Base-by-base conservation (phyloP, 2,888 invertebrate species). In the Brachyptera risi region DNA sequence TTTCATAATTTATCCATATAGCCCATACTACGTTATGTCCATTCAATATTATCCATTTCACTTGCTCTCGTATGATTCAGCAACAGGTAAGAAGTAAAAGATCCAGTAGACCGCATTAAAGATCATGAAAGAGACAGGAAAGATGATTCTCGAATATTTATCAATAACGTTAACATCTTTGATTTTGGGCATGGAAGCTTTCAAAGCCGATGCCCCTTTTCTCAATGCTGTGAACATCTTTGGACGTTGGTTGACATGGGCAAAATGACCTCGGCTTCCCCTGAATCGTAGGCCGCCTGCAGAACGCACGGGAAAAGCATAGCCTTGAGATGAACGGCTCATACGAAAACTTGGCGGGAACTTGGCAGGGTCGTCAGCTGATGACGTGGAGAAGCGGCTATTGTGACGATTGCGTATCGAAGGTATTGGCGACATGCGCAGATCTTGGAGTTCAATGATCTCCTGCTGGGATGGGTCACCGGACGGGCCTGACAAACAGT, bases 121-220 rank as follows among this genome's bases (percentile, higher is more conserved):
- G 68, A 96, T 79, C 71, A 96, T 84, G 76, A 98, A 98, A 69
- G 96, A 89, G 65, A 97, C 88, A 0, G 98, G 98, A 75, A 98
- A 98, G 66, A 96, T 83, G 71, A 98, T 87, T 68, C 98, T 83
- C 35, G 96, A 96, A 76, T 96, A 96, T 71, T 96, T 96, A 78
- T 98, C 98, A 72, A 98, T 97, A 68, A 96, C 87, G 76, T 98
- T 98, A 64, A 98, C 96, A 76, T 98, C 96, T 70, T 95, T 90
- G 68, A 98, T 95, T 78, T 89, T 91, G n/a, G 95, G 95, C 83
- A 95, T 87, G 31, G 92, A 90, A n/a, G 88, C 86, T 72, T 88
- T 89, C 68, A 94, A 76, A 31, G 89, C 92, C n/a, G 87, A 86
- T 1, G 94, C 93, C 50, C 93, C 90, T 69, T 86, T 86, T 56